Conservation (phyloP, 1,140 invertebrate species). For the Bombus vancouverensis region DNA sequence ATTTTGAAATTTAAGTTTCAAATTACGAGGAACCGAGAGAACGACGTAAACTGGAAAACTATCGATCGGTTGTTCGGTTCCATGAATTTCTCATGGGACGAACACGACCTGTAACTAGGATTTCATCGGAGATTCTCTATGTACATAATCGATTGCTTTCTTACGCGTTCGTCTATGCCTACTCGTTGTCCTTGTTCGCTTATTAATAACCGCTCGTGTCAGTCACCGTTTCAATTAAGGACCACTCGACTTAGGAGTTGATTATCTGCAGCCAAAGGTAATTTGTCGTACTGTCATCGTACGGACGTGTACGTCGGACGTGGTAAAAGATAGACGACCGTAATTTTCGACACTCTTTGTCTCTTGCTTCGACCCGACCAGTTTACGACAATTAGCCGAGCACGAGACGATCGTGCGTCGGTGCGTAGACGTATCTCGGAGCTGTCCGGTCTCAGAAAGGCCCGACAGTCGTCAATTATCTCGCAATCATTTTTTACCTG, state of each 20-base stretch:
- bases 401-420: conserved; percentile 27
- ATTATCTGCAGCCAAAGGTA: conserved; percentile 37
- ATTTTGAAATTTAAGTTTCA: too few species aligned
- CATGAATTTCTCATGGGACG: neutral
- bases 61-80: too few species aligned
- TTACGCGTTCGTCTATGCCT: too few species aligned
- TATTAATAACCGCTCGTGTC: conserved; percentile 54
- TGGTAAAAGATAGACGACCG: conserved; percentile 19
- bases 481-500: conserved; percentile 53
- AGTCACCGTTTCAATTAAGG: conserved; percentile 58
- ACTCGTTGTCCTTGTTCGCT: neutral
- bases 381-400: conserved; percentile 60
- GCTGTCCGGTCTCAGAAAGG: conserved; percentile 9
- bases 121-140: neutral
- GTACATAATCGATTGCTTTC: conserved; percentile 26
- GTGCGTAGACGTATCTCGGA: conserved; percentile 6
- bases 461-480: conserved; percentile 63
- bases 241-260: conserved; percentile 3
- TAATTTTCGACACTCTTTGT: conserved; percentile 61
- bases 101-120: neutral
- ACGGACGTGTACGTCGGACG: neutral
- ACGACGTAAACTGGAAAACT: too few species aligned
- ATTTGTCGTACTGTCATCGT: conserved; percentile 60
- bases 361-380: conserved; percentile 22
- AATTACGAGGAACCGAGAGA: too few species aligned